Evolutionary conservation across 2,888 invertebrate species (phyloP).

Genomic region (Ypsolopha sequella): DNA sequence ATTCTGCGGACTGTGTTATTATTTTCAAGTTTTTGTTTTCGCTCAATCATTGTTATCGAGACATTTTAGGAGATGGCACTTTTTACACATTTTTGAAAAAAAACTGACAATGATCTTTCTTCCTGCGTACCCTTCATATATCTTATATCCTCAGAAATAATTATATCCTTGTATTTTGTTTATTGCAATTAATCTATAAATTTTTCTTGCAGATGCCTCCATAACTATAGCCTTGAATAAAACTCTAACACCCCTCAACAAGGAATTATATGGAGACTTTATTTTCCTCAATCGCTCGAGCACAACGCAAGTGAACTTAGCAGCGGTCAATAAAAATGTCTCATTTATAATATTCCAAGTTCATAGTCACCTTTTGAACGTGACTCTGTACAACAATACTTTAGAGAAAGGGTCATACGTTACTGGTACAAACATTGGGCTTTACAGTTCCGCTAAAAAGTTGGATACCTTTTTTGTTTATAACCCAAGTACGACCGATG

Average conservation of each 20-base stretch:
- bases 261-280: slow-evolving; percentile 36
- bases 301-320: slow-evolving; percentile 42
- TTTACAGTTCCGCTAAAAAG: slow-evolving; percentile 36
- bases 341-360: slow-evolving; percentile 75
- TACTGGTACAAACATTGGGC: slow-evolving; percentile 74
- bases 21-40: too few species aligned
- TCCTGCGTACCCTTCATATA: too few species aligned
- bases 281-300: slow-evolving; percentile 27
- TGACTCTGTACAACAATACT: slow-evolving; percentile 62
- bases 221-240: slow-evolving; percentile 39
- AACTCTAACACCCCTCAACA: slow-evolving; percentile 25
- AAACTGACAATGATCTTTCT: too few species aligned
- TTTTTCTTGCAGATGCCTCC: slow-evolving; percentile 34
- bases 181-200: slow-evolving; percentile 4
- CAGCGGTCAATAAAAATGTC: slow-evolving; percentile 45
- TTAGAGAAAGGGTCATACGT: slow-evolving; percentile 33
- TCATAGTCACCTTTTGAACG: slow-evolving; percentile 70
- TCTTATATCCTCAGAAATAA: too few species aligned
- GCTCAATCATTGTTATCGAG: too few species aligned
- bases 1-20: too few species aligned
- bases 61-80: too few species aligned
- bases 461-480: slow-evolving; percentile 42
- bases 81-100: too few species aligned
- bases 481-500: slow-evolving; percentile 39
- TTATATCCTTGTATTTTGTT: slow-evolving; percentile 2